Percentiles rank a stretch among this genome's conserved stretches.
These are phyloP conservation scores for Dexiosoma caninum DNA, from an alignment of 2,888 invertebrate species.

Conservation along the genomic window DNA sequence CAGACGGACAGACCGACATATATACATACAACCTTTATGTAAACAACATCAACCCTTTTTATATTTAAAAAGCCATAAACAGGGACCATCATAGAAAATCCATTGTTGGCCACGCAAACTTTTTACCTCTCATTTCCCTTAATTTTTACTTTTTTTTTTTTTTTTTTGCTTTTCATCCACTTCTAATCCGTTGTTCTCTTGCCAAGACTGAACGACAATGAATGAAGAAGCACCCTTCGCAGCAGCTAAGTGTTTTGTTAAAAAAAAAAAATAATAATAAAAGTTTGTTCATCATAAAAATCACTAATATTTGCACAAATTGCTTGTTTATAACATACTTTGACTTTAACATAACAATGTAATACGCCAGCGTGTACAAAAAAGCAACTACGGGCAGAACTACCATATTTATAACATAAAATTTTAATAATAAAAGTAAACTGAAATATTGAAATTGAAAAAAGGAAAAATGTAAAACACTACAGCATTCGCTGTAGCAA, in stretches of 20 bases:
- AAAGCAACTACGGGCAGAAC: too few species aligned
- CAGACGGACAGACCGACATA: background rate
- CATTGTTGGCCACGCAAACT: background rate
- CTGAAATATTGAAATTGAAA: background rate
- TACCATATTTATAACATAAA: background rate
- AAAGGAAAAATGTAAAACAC: background rate
- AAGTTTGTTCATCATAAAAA: constrained; percentile 52
- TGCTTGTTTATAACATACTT: constrained; percentile 51
- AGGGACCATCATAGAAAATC: constrained; percentile 9
- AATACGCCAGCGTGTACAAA: background rate
- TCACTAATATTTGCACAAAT: constrained; percentile 56
- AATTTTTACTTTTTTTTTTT: too few species aligned
- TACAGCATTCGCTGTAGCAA: background rate
- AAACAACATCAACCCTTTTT: constrained; percentile 22
- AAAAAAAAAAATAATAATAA: background rate
- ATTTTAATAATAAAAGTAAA: constrained; percentile 11
- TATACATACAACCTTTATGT: background rate
- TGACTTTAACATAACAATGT: background rate
- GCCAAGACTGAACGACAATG: background rate
- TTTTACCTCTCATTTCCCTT: too few species aligned
- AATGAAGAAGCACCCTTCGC: background rate
- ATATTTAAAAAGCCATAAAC: constrained; percentile 20
- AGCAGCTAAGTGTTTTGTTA: background rate
- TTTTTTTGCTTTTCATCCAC: background rate
- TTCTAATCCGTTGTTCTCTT: constrained; percentile 12